Percentiles rank a stretch among this genome's conserved stretches.
Evolutionary conservation across 2,888 invertebrate genomes (phyloP).

Genomic region (Paralinhomoeus sp.): DNA sequence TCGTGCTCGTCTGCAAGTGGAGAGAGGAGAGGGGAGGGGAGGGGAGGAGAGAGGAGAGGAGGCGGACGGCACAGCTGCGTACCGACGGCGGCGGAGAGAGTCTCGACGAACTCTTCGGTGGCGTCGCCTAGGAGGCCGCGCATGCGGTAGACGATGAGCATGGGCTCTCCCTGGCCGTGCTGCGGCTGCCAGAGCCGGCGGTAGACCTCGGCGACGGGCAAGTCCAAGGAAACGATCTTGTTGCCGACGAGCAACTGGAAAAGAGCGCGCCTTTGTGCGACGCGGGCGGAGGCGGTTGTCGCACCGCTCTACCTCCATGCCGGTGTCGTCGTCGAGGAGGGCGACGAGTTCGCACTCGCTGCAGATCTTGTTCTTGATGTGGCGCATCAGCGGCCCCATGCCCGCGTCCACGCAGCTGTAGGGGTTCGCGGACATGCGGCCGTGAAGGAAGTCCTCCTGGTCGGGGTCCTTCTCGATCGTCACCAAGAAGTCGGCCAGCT

Average conservation of each 20-base stretch:
- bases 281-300: no score
- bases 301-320: slow-evolving; percentile 64
- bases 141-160: slow-evolving; percentile 94
- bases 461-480: slow-evolving; percentile 92
- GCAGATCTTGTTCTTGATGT: slow-evolving; percentile 84
- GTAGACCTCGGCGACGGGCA: slow-evolving; percentile 59
- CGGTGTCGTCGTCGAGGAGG: slow-evolving; percentile 84
- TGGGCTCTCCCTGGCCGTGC: slow-evolving; percentile 57
- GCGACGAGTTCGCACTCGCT: slow-evolving; percentile 89
- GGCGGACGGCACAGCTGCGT: neutral
- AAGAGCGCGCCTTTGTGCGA: no score
- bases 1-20: slow-evolving; percentile 45
- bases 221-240: slow-evolving; percentile 85
- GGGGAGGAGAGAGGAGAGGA: neutral
- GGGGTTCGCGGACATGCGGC: slow-evolving; percentile 90
- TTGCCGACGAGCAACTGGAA: slow-evolving; percentile 60
- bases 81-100: slow-evolving; percentile 49
- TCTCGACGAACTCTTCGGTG: slow-evolving; percentile 93
- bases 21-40: neutral
- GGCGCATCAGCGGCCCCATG: slow-evolving; percentile 85
- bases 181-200: slow-evolving; percentile 55
- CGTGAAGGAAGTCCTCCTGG: slow-evolving; percentile 92
- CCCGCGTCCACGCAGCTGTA: slow-evolving; percentile 80
- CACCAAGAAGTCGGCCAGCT: slow-evolving; percentile 82
- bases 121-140: slow-evolving; percentile 88